These are phyloP conservation scores for Kryphioiulus occultus DNA, from an alignment of 2,888 invertebrate species.

Conservation along the genomic window DNA sequence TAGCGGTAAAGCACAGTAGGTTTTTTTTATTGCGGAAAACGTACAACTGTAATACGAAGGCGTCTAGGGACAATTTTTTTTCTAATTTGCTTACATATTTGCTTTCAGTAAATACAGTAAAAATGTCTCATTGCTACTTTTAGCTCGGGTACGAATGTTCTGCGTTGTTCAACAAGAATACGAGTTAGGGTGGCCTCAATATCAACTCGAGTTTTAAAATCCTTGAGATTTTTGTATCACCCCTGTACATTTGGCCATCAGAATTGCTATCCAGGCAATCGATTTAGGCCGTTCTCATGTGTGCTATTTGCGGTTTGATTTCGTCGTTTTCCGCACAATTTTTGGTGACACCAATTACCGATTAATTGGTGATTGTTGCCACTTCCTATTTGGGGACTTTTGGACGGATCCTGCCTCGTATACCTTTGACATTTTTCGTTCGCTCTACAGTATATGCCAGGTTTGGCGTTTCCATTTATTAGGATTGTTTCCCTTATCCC, in stretches of 20 bases:
- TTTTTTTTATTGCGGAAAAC: too few relatives aligned
- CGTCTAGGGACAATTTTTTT: too few relatives aligned
- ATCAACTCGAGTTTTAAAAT: too few relatives aligned
- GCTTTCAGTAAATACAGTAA: too few relatives aligned
- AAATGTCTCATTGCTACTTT: too few relatives aligned
- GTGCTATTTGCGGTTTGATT: slow-evolving; percentile 24
- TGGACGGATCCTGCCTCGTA: slow-evolving; percentile 15
- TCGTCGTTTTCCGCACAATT: slow-evolving; percentile 6
- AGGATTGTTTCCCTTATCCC: neutral
- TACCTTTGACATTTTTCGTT: slow-evolving; percentile 22
- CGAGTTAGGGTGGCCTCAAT: too few relatives aligned
- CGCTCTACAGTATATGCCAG: neutral
- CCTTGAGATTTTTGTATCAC: neutral
- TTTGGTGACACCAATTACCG: slow-evolving; percentile 21
- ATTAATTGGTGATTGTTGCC: slow-evolving; percentile 18
- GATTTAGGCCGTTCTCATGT: neutral
- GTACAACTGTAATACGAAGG: too few relatives aligned
- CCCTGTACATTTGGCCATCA: slow-evolving; percentile 1
- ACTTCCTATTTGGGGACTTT: slow-evolving; percentile 36
- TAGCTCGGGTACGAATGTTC: too few relatives aligned
- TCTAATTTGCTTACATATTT: too few relatives aligned
- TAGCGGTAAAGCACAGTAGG: too few relatives aligned
- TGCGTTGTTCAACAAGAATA: too few relatives aligned
- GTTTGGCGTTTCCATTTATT: slow-evolving; percentile 9
- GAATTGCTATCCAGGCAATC: neutral